Conservation (phyloP, 2,888 invertebrate species). For the Megamerina dolium region DNA sequence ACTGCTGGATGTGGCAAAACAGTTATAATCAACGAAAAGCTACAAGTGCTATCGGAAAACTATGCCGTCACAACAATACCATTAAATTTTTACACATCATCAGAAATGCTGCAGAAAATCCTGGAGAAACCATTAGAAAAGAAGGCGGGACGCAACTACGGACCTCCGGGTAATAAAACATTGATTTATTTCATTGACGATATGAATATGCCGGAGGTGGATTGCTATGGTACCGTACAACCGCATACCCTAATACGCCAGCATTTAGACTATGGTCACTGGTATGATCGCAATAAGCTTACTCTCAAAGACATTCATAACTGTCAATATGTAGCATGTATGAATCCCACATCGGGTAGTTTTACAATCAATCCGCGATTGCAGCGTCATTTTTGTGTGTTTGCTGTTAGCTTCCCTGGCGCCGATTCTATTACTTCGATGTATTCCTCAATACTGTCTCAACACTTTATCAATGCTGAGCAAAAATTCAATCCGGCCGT, state of each 20-base stretch:
- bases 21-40: constrained; percentile 67
- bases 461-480: constrained; percentile 77
- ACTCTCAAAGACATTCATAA: constrained; percentile 91
- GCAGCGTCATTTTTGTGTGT: constrained; percentile 84
- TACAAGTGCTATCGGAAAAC: constrained; percentile 69
- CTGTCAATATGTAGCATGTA: constrained; percentile 93
- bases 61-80: constrained; percentile 88
- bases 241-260: constrained; percentile 94
- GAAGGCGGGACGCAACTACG: constrained; percentile 92
- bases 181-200: constrained; percentile 94
- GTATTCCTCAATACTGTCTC: constrained; percentile 80
- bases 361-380: constrained; percentile 93
- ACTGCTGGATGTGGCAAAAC: constrained; percentile 93
- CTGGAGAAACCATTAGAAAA: constrained; percentile 93
- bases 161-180: constrained; percentile 90
- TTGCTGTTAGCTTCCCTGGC: constrained; percentile 76
- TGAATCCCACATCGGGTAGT: constrained; percentile 97
- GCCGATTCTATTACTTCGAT: constrained; percentile 78
- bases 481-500: constrained; percentile 69
- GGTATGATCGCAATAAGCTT: constrained; percentile 86
- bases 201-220: constrained; percentile 96
- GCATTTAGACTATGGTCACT: constrained; percentile 92
- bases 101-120: constrained; percentile 88
- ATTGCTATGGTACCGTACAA: constrained; percentile 86
- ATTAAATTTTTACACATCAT: constrained; percentile 94